A percentile compares a stretch with the other conserved stretches of the same genome.
Evolutionary conservation across 2,888 invertebrate genomes (phyloP).

Genomic region (Drosophila austrosaltans): DNA sequence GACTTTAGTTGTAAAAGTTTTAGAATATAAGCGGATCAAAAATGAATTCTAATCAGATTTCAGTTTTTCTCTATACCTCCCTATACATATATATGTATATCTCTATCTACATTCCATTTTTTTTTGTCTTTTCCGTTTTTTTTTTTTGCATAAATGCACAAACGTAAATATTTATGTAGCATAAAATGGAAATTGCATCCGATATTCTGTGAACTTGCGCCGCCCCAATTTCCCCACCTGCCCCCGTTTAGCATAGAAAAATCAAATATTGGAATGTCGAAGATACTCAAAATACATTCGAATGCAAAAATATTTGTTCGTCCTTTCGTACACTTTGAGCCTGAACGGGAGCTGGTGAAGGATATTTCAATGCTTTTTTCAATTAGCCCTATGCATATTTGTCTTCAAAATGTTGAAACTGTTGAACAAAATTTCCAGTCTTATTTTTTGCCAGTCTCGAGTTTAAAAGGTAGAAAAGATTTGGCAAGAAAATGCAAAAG

Average conservation of each 20-base stretch:
- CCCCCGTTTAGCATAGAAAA: not conserved
- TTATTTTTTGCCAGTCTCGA: not conserved
- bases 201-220: slow-evolving; percentile 34
- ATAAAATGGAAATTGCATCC: slow-evolving; percentile 55
- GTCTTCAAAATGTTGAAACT: slow-evolving; percentile 19
- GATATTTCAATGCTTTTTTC: slow-evolving; percentile 37
- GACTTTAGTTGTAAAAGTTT: slow-evolving; percentile 57
- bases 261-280: slow-evolving; percentile 15
- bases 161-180: slow-evolving; percentile 68
- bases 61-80: slow-evolving; percentile 10
- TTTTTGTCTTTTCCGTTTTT: slow-evolving; percentile 14
- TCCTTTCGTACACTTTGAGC: not conserved
- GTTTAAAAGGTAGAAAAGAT: not conserved
- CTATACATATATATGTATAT: not conserved
- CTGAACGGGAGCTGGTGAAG: not conserved
- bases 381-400: slow-evolving; percentile 38
- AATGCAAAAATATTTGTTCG: slow-evolving; percentile 20
- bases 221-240: not conserved
- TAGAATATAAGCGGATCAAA: slow-evolving; percentile 27
- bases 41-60: slow-evolving; percentile 36
- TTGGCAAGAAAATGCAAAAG: not conserved
- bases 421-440: not conserved
- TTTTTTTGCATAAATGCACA: slow-evolving; percentile 67
- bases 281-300: slow-evolving; percentile 32
- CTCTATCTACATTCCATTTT: slow-evolving; percentile 15